Evolutionary conservation across 2,797 vertebrate genomes (phyloP).

Genomic region (Fistularia tabacaria): DNA sequence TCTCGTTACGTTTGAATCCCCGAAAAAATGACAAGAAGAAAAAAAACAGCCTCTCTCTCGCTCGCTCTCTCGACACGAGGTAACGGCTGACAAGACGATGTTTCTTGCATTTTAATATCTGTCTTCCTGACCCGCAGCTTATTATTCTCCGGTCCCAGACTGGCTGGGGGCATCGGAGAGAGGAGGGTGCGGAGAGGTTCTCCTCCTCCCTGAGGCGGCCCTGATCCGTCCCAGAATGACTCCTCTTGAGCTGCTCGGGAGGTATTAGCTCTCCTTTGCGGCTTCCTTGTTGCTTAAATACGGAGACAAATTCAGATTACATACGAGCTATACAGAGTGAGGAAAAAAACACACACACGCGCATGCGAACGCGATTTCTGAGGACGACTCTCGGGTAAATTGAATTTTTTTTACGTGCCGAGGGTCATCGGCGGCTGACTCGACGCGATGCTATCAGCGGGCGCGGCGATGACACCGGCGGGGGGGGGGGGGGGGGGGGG

Average conservation of each 20-base stretch:
- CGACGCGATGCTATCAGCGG: constrained; percentile 55
- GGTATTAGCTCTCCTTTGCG: constrained; percentile 14
- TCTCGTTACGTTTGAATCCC: constrained; percentile 17
- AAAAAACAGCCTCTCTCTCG: neutral
- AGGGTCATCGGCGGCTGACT: constrained; percentile 58
- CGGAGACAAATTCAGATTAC: constrained; percentile 20
- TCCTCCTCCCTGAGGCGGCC: constrained; percentile 11
- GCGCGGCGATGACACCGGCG: constrained; percentile 62
- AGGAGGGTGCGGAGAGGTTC: neutral
- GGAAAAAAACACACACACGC: constrained; percentile 13
- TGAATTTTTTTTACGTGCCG: constrained; percentile 50
- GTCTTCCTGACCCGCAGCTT: constrained; percentile 38
- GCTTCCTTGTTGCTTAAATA: constrained; percentile 23
- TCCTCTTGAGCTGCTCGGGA: constrained; percentile 33
- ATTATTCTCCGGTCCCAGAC: constrained; percentile 37
- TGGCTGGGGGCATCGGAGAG: constrained; percentile 2
- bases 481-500: constrained; percentile 39
- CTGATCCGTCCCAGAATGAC: constrained; percentile 28
- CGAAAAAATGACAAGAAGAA: constrained; percentile 22
- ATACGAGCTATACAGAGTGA: constrained; percentile 13
- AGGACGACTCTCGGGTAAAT: constrained; percentile 37
- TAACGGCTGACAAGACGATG: constrained; percentile 1
- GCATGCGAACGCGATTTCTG: constrained; percentile 7
- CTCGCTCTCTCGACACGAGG: too few relatives aligned
- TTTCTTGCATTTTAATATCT: constrained; percentile 23